A percentile compares a stretch with the other conserved stretches of the same genome.
These are phyloP conservation scores for Nothobranchius furzeri DNA, from an alignment of 2,113 vertebrate genomes.

Conservation along the genomic window DNA sequence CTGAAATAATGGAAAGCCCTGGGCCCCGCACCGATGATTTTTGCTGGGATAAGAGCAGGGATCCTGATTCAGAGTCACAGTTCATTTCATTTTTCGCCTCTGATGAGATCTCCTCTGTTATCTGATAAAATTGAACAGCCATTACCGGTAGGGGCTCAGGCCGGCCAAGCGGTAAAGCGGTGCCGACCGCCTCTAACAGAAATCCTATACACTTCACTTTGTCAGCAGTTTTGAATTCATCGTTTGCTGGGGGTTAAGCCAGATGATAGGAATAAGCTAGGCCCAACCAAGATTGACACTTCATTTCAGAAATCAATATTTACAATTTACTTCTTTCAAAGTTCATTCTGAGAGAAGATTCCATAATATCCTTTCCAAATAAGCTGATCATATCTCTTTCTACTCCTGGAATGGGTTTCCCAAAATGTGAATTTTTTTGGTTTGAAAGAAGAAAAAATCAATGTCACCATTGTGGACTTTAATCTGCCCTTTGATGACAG, in stretches of 20 bases:
- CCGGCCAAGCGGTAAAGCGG: slow-evolving; percentile 87
- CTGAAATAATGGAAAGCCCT: slow-evolving; percentile 99
- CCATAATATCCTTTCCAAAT: slow-evolving; percentile 99
- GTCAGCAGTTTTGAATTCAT: slow-evolving; percentile 99
- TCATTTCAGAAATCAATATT: slow-evolving; percentile 99
- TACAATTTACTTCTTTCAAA: slow-evolving; percentile 99
- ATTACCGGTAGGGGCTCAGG: slow-evolving; percentile 95
- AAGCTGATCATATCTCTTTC: slow-evolving; percentile 99
- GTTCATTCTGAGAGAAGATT: slow-evolving; percentile 99
- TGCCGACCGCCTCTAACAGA: slow-evolving; percentile 97
- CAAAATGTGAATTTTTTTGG: slow-evolving; percentile 99
- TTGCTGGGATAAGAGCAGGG: slow-evolving; percentile 97
- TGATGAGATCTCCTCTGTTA: slow-evolving; percentile 99
- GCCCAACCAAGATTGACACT: slow-evolving; percentile 99
- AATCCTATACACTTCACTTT: slow-evolving; percentile 99
- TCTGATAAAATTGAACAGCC: slow-evolving; percentile 99
- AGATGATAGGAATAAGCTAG: slow-evolving; percentile 99
- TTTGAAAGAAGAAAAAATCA: slow-evolving; percentile 89
- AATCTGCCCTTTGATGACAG: slow-evolving; percentile 99
- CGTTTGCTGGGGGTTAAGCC: slow-evolving; percentile 85
- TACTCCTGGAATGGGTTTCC: slow-evolving; percentile 97
- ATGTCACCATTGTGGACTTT: slow-evolving; percentile 99
- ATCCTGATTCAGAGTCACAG: slow-evolving; percentile 99
- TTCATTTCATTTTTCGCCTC: slow-evolving; percentile 99
- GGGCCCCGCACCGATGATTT: slow-evolving; percentile 96